Evolutionary conservation across 2,797 vertebrate species (phyloP).

Genomic region (Poecilia wingei): DNA sequence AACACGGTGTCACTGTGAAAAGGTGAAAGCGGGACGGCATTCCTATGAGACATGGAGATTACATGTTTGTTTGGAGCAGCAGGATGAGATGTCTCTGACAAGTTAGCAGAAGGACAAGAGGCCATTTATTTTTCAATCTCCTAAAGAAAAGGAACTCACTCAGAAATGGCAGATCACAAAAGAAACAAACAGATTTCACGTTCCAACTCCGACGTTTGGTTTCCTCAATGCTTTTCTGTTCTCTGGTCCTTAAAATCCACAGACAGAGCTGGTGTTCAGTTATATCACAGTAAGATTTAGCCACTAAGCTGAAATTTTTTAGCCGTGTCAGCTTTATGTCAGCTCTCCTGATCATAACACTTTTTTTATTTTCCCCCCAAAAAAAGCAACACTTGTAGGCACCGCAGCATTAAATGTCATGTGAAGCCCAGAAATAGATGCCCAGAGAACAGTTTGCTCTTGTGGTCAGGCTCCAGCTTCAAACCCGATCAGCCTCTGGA

Average conservation of each 20-base stretch:
- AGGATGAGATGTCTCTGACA: neutral
- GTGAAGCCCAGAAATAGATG: conserved; percentile 38
- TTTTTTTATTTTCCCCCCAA: conserved; percentile 16
- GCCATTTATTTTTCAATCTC: neutral
- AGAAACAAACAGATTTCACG: neutral
- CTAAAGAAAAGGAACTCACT: neutral
- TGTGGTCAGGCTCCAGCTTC: conserved; percentile 19
- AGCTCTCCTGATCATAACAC: neutral
- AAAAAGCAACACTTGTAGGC: conserved; percentile 12
- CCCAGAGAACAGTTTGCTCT: conserved; percentile 15
- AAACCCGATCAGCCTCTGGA: neutral
- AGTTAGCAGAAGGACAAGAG: neutral
- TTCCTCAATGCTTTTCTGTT: neutral
- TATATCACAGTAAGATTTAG: neutral
- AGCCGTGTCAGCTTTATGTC: neutral
- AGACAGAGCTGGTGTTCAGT: neutral
- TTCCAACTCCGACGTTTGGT: neutral
- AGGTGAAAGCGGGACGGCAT: neutral
- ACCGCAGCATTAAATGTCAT: conserved; percentile 31
- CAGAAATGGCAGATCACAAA: neutral
- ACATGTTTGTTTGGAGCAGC: neutral
- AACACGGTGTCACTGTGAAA: neutral
- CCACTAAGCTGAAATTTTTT: too few relatives aligned
- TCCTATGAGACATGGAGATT: conserved; percentile 5
- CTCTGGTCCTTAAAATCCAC: neutral